phyloP scores from a whole-genome alignment of 2,797 vertebrate species.

The Melanotaenia maccullochi region DNA sequence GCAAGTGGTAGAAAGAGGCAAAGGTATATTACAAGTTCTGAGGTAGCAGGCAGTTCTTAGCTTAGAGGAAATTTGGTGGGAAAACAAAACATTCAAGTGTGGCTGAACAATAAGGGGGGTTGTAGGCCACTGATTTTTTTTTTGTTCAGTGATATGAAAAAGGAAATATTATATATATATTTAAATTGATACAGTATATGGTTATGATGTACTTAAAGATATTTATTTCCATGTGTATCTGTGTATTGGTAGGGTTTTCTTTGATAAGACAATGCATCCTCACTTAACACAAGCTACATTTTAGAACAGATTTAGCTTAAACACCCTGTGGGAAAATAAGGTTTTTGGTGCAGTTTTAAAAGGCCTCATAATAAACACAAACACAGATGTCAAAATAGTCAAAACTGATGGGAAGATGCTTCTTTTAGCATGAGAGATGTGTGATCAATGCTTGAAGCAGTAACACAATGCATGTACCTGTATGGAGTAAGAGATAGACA shows the following conservation, averaged over 20 bases:
- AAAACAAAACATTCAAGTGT: slow-evolving; percentile 16
- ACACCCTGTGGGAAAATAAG: slow-evolving; percentile 40
- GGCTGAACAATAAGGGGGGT: slow-evolving; percentile 18
- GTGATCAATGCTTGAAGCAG: slow-evolving; percentile 11
- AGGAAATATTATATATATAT: slow-evolving; percentile 11
- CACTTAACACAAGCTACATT: slow-evolving; percentile 35
- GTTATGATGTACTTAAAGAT: slow-evolving; percentile 12
- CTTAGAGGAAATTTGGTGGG: slow-evolving; percentile 48
- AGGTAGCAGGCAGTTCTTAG: slow-evolving; percentile 74
- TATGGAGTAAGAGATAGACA: slow-evolving; percentile 15
- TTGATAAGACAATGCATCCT: slow-evolving; percentile 18
- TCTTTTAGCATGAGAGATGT: slow-evolving; percentile 22
- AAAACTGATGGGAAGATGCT: slow-evolving; percentile 10
- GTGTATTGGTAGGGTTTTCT: slow-evolving; percentile 1
- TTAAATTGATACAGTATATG: slow-evolving; percentile 5
- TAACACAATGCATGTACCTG: slow-evolving; percentile 8
- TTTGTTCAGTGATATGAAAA: slow-evolving; percentile 24
- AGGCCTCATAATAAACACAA: slow-evolving; percentile 10
- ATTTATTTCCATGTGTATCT: neutral
- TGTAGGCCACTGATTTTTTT: slow-evolving; percentile 20
- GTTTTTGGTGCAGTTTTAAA: slow-evolving; percentile 39
- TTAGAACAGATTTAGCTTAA: slow-evolving; percentile 21
- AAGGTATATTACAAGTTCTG: slow-evolving; percentile 48
- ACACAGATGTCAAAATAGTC: neutral
- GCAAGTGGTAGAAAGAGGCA: slow-evolving; percentile 37